These are phyloP conservation scores for Tyto alba DNA, from an alignment of 2,113 vertebrate genomes.

Conservation along the genomic window DNA sequence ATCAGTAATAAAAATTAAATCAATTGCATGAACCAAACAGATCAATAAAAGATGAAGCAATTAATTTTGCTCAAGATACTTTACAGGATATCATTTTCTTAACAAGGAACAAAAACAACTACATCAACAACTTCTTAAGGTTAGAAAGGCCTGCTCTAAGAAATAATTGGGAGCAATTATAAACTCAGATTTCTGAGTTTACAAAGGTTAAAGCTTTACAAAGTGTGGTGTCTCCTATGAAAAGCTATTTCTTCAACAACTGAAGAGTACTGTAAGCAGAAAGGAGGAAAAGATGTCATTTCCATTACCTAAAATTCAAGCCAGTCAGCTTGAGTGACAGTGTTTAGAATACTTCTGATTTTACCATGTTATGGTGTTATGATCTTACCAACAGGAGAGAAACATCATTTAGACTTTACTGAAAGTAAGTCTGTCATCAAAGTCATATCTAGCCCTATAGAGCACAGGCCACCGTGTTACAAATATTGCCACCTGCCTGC, in stretches of 20 bases:
- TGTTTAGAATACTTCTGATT: background rate
- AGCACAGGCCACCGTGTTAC: background rate
- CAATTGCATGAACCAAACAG: background rate
- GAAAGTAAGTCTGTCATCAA: background rate
- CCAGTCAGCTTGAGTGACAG: background rate
- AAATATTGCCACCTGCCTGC: background rate
- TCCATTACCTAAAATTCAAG: background rate
- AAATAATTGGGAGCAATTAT: background rate
- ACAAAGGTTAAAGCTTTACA: background rate
- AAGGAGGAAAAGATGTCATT: background rate
- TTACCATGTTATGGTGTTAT: too few relatives aligned
- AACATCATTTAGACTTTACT: background rate
- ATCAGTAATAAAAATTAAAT: conserved; percentile 10
- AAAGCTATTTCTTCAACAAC: background rate
- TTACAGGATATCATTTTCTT: conserved; percentile 27
- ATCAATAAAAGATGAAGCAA: conserved; percentile 30
- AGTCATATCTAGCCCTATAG: background rate
- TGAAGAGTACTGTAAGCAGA: background rate
- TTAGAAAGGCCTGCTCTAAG: background rate
- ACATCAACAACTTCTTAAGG: background rate
- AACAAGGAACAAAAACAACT: conserved; percentile 5
- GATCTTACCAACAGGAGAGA: background rate
- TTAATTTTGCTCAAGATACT: conserved; percentile 28
- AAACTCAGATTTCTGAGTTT: background rate
- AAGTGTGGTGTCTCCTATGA: background rate